Evolutionary conservation across 2,888 invertebrate genomes (phyloP).

Genomic region (Drosophila recens): DNA sequence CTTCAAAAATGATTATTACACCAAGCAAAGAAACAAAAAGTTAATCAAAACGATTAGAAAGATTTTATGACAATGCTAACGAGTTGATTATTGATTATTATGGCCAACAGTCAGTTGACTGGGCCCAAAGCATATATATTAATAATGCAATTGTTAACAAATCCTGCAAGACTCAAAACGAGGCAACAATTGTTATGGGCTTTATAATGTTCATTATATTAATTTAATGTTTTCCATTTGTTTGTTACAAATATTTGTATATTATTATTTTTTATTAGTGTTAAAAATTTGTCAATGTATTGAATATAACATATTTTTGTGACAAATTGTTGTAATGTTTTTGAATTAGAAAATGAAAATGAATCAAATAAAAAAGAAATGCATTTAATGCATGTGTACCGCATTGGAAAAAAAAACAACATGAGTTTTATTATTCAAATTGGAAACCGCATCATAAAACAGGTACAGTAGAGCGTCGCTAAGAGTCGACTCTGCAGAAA

Average conservation of each 20-base stretch:
- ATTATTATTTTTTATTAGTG: conserved; percentile 42
- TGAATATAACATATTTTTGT: conserved; percentile 62
- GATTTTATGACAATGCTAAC: conserved; percentile 55
- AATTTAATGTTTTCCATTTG: conserved; percentile 32
- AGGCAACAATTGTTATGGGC: conserved; percentile 21
- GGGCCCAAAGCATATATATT: conserved; percentile 12
- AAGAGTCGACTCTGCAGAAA: too few species aligned
- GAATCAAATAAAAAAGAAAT: conserved; percentile 52
- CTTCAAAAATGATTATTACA: conserved; percentile 55
- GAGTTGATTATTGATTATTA: conserved; percentile 28
- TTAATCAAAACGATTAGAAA: conserved; percentile 69
- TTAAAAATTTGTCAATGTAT: conserved; percentile 51
- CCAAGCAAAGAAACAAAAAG: conserved; percentile 59
- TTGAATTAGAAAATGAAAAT: conserved; percentile 54
- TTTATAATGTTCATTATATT: conserved; percentile 18
- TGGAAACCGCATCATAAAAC: not conserved
- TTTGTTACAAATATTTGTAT: conserved; percentile 50
- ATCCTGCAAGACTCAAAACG: conserved; percentile 28
- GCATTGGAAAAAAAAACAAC: conserved; percentile 11
- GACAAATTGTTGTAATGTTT: conserved; percentile 66
- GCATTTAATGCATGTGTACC: conserved; percentile 47
- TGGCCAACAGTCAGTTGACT: conserved; percentile 26
- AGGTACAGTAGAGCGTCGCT: conserved; percentile 1
- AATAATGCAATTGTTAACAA: conserved; percentile 66
- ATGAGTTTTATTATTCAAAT: conserved; percentile 12